These are phyloP conservation scores for Cosmorhoe ocellata DNA, from an alignment of 2,888 invertebrate species.

Conservation along the genomic window DNA sequence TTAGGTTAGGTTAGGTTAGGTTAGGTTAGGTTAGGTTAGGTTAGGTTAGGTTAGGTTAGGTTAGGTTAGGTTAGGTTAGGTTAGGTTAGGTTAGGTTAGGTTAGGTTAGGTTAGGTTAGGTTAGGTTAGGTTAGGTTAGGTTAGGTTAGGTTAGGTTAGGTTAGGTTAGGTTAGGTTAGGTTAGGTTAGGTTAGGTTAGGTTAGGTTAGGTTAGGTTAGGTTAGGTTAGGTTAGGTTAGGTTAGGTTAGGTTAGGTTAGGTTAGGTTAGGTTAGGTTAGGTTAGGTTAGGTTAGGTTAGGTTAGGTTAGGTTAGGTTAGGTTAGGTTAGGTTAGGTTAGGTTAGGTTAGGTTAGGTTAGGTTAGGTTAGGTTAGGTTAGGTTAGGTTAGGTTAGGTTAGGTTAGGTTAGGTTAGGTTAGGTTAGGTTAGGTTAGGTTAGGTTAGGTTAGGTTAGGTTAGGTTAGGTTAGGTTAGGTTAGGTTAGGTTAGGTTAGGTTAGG, in stretches of 20 bases:
- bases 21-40: slow-evolving; percentile 15
- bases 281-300: slow-evolving; percentile 15
- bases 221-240: slow-evolving; percentile 28
- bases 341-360: slow-evolving; percentile 13
- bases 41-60: background rate
- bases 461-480: slow-evolving; percentile 28
- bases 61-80: slow-evolving; percentile 11
- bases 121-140: slow-evolving; percentile 19
- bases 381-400: slow-evolving; percentile 21
- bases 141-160: slow-evolving; percentile 13
- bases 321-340: slow-evolving; percentile 26
- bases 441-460: slow-evolving; percentile 28
- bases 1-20: slow-evolving; percentile 29
- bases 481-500: slow-evolving; percentile 28
- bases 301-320: slow-evolving; percentile 17
- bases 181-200: slow-evolving; percentile 17
- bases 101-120: slow-evolving; percentile 16
- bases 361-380: slow-evolving; percentile 25
- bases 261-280: slow-evolving; percentile 22
- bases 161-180: slow-evolving; percentile 11
- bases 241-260: slow-evolving; percentile 27
- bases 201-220: slow-evolving; percentile 13
- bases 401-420: slow-evolving; percentile 24
- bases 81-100: slow-evolving; percentile 25
- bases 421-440: slow-evolving; percentile 25